A percentile compares a stretch with the other conserved stretches of the same genome.
Conservation (phyloP, 2,888 invertebrate species). For the Drosophila differens region DNA sequence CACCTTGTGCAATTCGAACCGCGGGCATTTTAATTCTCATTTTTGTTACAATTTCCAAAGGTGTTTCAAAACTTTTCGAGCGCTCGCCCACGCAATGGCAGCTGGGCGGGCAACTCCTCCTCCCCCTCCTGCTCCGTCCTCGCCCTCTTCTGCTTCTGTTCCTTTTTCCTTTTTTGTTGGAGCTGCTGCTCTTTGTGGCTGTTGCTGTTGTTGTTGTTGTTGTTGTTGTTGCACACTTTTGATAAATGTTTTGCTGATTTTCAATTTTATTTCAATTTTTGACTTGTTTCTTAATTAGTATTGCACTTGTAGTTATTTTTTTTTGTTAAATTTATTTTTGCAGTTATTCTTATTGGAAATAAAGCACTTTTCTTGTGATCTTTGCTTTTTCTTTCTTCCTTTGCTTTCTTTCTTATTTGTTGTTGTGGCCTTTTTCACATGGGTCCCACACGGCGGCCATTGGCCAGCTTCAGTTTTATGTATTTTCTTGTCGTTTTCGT, state of each 20-base stretch:
- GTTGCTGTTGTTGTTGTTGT: background rate
- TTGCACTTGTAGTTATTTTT: conserved; percentile 45
- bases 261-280: conserved; percentile 11
- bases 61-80: conserved; percentile 63
- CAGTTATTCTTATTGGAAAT: conserved; percentile 7
- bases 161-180: conserved; percentile 6
- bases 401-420: conserved; percentile 8
- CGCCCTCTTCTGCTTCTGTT: conserved; percentile 1
- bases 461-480: conserved; percentile 39
- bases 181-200: conserved; percentile 16
- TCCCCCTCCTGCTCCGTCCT: conserved; percentile 7
- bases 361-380: conserved; percentile 27
- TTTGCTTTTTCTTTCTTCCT: background rate
- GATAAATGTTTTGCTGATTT: conserved; percentile 34
- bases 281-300: conserved; percentile 25
- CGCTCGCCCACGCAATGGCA: conserved; percentile 58
- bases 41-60: conserved; percentile 86
- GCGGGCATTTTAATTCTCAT: conserved; percentile 99
- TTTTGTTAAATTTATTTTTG: conserved; percentile 13
- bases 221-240: conserved; percentile 28
- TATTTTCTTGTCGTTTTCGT: conserved; percentile 27
- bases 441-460: conserved; percentile 34
- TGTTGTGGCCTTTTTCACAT: conserved; percentile 25
- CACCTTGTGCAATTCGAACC: conserved; percentile 98
- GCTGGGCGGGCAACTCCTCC: conserved; percentile 58